Percentiles rank a stretch among this genome's conserved stretches.
Conservation (phyloP, 2,888 invertebrate species). For the Orthosia gothica region DNA sequence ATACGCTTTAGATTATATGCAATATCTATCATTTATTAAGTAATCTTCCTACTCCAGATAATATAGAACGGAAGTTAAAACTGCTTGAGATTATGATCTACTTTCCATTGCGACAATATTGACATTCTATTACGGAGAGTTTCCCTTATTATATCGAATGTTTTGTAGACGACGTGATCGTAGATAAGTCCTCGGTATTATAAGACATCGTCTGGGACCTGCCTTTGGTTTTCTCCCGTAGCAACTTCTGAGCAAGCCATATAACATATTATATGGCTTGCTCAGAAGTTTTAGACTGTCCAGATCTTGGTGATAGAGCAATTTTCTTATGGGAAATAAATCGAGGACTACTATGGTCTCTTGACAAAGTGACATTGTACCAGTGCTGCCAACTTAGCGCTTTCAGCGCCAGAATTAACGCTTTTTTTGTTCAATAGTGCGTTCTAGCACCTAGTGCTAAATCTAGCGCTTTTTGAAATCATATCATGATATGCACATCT, state of each 20-base stretch:
- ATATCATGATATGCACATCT: no score
- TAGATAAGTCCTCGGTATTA: slow-evolving; percentile 27
- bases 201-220: slow-evolving; percentile 6
- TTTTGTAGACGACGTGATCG: slow-evolving; percentile 21
- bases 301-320: not conserved
- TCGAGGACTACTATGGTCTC: no score
- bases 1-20: no score
- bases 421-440: no score
- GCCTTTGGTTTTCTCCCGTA: not conserved
- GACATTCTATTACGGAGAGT: slow-evolving; percentile 31
- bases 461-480: no score
- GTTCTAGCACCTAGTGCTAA: no score
- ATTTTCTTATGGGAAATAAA: not conserved
- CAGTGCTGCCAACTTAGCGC: no score
- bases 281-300: not conserved
- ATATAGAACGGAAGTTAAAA: slow-evolving; percentile 41
- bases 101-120: slow-evolving; percentile 39
- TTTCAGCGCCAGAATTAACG: no score
- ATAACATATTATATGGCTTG: no score
- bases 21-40: no score
- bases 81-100: slow-evolving; percentile 34
- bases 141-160: slow-evolving; percentile 27
- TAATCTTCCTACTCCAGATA: slow-evolving; percentile 28
- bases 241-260: no score
- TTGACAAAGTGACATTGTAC: no score